Evolutionary conservation across 1,140 invertebrate genomes (phyloP).

Genomic region (Sycobia sp.): DNA sequence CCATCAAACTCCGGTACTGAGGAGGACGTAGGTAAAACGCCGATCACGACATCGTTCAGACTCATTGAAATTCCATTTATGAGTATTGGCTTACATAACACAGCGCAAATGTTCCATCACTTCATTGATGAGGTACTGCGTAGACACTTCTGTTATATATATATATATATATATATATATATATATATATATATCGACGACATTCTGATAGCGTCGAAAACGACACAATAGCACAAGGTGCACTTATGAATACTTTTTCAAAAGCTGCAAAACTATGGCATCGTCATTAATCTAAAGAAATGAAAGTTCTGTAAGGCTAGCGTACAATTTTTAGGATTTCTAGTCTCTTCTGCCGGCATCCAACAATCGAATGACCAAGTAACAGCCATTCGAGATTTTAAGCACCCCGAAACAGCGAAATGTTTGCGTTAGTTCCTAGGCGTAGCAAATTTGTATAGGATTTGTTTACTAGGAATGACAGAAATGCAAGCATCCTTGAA

Average conservation of each 20-base stretch:
- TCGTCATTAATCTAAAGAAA: constrained; percentile 39
- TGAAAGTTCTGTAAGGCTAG: constrained; percentile 36
- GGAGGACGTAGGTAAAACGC: constrained; percentile 49
- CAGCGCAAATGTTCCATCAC: constrained; percentile 51
- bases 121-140: constrained; percentile 50
- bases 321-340: background rate
- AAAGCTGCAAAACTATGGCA: constrained; percentile 21
- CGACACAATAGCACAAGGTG: constrained; percentile 37
- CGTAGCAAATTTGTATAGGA: too few relatives aligned
- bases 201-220: constrained; percentile 45
- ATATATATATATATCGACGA: constrained; percentile 64
- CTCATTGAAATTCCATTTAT: constrained; percentile 54
- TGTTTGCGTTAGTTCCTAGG: too few relatives aligned
- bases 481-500: too few relatives aligned
- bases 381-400: too few relatives aligned
- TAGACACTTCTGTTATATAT: constrained; percentile 44
- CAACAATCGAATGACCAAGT: too few relatives aligned
- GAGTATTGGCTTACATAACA: constrained; percentile 52
- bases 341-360: background rate
- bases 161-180: too few relatives aligned
- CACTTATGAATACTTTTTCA: constrained; percentile 39
- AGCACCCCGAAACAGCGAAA: too few relatives aligned
- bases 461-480: too few relatives aligned
- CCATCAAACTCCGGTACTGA: background rate
- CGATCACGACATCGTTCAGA: constrained; percentile 49